Percentiles rank a stretch among this genome's conserved stretches.
Conservation (phyloP, 1,140 invertebrate species). For the Pseudomyrmex sp. region DNA sequence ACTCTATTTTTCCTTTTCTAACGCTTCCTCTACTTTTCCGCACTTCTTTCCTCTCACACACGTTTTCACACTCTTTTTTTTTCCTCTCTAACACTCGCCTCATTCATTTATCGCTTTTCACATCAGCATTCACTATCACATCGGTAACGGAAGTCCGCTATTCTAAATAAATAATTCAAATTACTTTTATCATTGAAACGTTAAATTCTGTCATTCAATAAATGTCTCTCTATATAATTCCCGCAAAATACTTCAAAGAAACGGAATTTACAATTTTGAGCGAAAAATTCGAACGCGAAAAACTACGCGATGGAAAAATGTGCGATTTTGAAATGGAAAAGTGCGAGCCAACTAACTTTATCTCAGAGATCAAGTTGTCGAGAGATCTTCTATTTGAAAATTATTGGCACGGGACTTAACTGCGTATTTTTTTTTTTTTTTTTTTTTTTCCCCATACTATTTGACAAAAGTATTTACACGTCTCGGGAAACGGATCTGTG, state of each 20-base stretch:
- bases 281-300: not conserved
- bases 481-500: not conserved
- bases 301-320: not conserved
- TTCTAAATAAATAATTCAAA: not conserved
- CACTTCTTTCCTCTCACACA: no score
- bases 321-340: not conserved
- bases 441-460: no score
- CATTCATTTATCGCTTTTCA: no score
- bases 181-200: not conserved
- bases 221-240: not conserved
- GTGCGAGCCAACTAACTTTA: not conserved
- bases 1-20: no score
- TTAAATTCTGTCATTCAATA: no score
- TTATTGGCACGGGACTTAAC: not conserved
- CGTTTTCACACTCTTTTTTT: no score
- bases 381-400: conserved; percentile 2
- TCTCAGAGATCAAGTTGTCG: not conserved
- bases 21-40: no score
- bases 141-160: no score
- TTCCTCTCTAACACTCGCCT: no score
- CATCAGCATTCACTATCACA: no score
- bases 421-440: not conserved
- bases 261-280: not conserved
- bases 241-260: not conserved
- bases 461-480: no score